phyloP scores from a whole-genome alignment of 1,140 invertebrate genomes.

The Bicyclus anynana region DNA sequence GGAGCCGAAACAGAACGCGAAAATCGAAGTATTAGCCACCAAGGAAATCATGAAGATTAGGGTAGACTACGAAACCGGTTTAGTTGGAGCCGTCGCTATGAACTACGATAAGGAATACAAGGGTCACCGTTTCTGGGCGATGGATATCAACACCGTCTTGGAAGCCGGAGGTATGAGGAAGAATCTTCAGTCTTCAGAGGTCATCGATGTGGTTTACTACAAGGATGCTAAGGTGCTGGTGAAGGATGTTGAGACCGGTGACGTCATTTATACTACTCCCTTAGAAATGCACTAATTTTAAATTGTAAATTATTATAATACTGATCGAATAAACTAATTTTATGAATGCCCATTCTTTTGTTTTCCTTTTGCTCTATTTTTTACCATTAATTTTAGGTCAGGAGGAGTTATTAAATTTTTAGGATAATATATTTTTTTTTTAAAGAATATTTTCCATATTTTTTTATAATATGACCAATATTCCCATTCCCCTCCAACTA shows the following conservation, averaged over 20 bases:
- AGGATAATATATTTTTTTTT: too few species aligned
- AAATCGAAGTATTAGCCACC: conserved; percentile 29
- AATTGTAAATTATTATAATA: not conserved
- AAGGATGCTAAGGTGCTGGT: conserved; percentile 31
- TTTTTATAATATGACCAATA: too few species aligned
- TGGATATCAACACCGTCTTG: conserved; percentile 33
- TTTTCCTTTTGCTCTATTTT: not conserved
- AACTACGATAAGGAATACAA: conserved; percentile 33
- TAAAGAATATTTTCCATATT: too few species aligned
- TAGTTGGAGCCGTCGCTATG: conserved; percentile 33
- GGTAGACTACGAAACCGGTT: conserved; percentile 38
- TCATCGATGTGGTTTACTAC: conserved; percentile 36
- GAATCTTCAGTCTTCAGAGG: conserved; percentile 21
- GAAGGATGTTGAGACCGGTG: conserved; percentile 16
- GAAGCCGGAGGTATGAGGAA: conserved; percentile 17
- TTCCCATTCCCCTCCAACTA: too few species aligned
- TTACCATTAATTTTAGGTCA: too few species aligned
- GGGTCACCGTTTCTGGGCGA: conserved; percentile 42
- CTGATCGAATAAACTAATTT: not conserved
- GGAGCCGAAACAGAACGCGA: conserved; percentile 30
- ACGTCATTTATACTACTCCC: conserved; percentile 1
- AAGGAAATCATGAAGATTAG: conserved; percentile 25
- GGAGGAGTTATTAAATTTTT: too few species aligned
- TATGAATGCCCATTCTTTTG: not conserved
- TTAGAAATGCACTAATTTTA: conserved; percentile 9